Evolutionary conservation across 2,888 invertebrate genomes (phyloP), one percentile per base, ranked within the genome.

Genomic region (Rhingia campestris): DNA sequence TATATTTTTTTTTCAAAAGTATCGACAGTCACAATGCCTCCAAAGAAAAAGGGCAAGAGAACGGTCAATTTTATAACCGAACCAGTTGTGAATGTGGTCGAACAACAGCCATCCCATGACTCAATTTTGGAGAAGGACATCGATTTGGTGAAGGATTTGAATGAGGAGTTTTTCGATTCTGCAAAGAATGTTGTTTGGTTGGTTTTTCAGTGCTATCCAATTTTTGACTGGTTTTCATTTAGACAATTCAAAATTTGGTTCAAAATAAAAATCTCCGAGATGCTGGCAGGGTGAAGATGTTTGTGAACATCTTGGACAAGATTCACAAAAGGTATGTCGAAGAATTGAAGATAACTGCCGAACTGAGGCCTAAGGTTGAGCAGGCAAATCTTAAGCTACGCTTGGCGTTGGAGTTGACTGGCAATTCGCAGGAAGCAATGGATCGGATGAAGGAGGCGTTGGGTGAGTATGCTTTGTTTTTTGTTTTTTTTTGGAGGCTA

Each of bases 381-480:
- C 77, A 59, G 3, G 91, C 91, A 0, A 88, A 89, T 35, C 51
- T 86, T 0, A 89, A 90, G 72, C 74, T 91, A 7, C 81, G 80
- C 1, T 41, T 89, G 61, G 88, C 91, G 1, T 73, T 91, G 33
- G 87, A 88, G 22, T 37, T 90, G n/a, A 89, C 90, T 0, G 84
- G 86, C 2, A 86, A 86, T 3, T 89, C 90, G 3, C 86, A 89
- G 22, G 86, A 87, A 2, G 87, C 89, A 39, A 87, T 91, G 86
- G 86, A 86, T 0, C 80, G 86, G 6, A 43, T 91, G 39, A 88
- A 87, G 1, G 87, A 86, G 9, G 87, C 88, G 4, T 75, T 90
- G 30, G 88, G 88, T 88, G 85, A 76, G 64, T 53, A n/a, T 1
- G 4, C 1, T 9, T 6, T 3, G 4, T n/a, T 2, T 0, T 45